phyloP scores from a whole-genome alignment of 2,888 invertebrate genomes.

The Allacma fusca region DNA sequence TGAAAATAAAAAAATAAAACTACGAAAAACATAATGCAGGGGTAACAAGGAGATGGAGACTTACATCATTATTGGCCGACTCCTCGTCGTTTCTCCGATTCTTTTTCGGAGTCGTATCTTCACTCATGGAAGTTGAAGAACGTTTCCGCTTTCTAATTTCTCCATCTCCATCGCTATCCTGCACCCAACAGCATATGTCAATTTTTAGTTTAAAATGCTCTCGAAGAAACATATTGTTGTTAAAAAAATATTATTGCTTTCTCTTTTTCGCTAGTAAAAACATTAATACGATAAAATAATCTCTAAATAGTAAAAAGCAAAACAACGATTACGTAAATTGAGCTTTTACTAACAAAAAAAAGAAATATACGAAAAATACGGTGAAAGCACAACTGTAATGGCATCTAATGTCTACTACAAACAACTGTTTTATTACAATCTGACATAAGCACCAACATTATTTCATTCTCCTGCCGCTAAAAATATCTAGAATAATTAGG shows the following conservation, averaged over 20 bases:
- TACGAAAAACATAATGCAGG: slow-evolving; percentile 17
- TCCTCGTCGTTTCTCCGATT: slow-evolving; percentile 38
- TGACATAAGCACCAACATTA: too few species aligned
- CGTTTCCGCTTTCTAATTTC: slow-evolving; percentile 55
- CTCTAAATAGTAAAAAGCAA: too few species aligned
- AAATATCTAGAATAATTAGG: too few species aligned
- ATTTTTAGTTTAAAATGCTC: slow-evolving; percentile 15
- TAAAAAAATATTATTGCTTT: neutral
- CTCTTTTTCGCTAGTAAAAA: neutral
- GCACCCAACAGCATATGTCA: slow-evolving; percentile 24
- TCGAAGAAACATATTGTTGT: neutral
- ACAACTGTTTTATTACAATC: too few species aligned
- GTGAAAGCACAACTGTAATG: too few species aligned
- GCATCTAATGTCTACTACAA: too few species aligned
- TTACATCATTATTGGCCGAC: slow-evolving; percentile 36
- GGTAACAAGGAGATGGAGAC: slow-evolving; percentile 36
- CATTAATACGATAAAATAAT: neutral
- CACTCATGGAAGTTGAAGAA: slow-evolving; percentile 53
- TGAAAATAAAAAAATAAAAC: neutral
- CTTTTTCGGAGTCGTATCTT: slow-evolving; percentile 52
- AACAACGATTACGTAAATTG: too few species aligned
- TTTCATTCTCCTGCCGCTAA: too few species aligned
- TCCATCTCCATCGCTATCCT: slow-evolving; percentile 50
- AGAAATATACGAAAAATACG: too few species aligned
- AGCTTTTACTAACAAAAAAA: too few species aligned